Percentiles rank a stretch among this genome's conserved stretches.
phyloP scores from a whole-genome alignment of 2,797 vertebrate genomes.

The Aldrovandia affinis region DNA sequence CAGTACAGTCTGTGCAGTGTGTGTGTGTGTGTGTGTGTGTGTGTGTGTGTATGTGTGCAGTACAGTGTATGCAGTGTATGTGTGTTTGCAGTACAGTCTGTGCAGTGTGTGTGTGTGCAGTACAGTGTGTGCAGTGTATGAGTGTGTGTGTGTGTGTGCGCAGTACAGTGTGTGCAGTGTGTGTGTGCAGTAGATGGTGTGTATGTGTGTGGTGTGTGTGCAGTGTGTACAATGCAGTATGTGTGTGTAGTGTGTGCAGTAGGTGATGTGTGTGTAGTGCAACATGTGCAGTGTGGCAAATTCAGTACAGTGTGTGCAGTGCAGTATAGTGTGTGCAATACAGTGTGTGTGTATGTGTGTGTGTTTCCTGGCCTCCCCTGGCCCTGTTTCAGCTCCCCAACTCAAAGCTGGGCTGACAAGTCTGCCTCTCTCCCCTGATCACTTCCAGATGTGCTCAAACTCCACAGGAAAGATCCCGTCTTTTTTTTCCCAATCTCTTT shows the following conservation, averaged over 20 bases:
- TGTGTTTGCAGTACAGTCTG: not conserved
- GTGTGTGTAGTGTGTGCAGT: not conserved
- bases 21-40: not conserved
- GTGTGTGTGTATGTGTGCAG: not conserved
- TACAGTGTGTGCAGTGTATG: not conserved
- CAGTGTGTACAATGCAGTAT: not conserved
- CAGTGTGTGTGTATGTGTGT: slow-evolving; percentile 14
- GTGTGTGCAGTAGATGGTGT: slow-evolving; percentile 10
- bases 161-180: not conserved
- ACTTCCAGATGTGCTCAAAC: slow-evolving; percentile 74
- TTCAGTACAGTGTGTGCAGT: slow-evolving; percentile 1
- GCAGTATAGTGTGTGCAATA: not conserved
- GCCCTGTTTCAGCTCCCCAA: slow-evolving; percentile 56
- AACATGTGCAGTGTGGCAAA: slow-evolving; percentile 23
- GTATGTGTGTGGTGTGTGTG: too few species aligned
- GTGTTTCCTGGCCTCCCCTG: slow-evolving; percentile 43
- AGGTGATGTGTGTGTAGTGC: not conserved
- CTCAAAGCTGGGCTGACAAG: slow-evolving; percentile 63
- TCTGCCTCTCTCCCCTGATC: slow-evolving; percentile 63
- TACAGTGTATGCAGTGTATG: not conserved
- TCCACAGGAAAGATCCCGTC: slow-evolving; percentile 58
- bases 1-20: not conserved
- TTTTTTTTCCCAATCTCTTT: slow-evolving; percentile 37
- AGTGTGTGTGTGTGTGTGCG: slow-evolving; percentile 8
- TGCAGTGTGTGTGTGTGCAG: not conserved